Evolutionary conservation across 2,113 vertebrate genomes (phyloP).

Genomic region (Takifugu bimaculatus): DNA sequence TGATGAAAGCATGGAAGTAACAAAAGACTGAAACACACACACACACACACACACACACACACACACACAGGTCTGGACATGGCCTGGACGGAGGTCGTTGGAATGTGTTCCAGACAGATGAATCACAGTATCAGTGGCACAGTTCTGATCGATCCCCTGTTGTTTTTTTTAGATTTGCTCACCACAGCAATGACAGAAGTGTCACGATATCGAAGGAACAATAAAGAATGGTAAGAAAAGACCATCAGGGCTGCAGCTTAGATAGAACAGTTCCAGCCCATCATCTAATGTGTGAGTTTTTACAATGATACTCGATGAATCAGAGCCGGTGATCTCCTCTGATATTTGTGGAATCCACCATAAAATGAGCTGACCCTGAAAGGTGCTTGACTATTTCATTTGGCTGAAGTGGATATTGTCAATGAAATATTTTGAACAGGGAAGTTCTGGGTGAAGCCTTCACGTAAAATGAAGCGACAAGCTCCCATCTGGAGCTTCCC

Average conservation of each 20-base stretch:
- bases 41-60: slow-evolving; percentile 20
- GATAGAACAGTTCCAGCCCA: not conserved
- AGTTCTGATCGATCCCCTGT: slow-evolving; percentile 33
- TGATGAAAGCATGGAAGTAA: slow-evolving; percentile 59
- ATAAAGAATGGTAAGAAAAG: slow-evolving; percentile 19
- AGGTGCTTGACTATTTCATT: too few relatives aligned
- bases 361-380: too few relatives aligned
- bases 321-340: too few relatives aligned
- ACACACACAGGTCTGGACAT: slow-evolving; percentile 31
- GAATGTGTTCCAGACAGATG: slow-evolving; percentile 29
- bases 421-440: not conserved
- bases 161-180: slow-evolving; percentile 16
- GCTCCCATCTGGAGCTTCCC: slow-evolving; percentile 20
- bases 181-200: too few relatives aligned
- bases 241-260: not conserved
- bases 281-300: not conserved
- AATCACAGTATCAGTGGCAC: slow-evolving; percentile 42
- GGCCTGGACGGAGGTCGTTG: slow-evolving; percentile 49
- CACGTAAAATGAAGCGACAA: slow-evolving; percentile 51
- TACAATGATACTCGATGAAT: too few relatives aligned
- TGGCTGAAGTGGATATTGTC: too few relatives aligned
- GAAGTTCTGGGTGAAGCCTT: slow-evolving; percentile 40
- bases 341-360: too few relatives aligned
- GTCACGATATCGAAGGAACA: slow-evolving; percentile 29
- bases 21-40: slow-evolving; percentile 45